Conservation (phyloP, 1,140 invertebrate species). For the Philaenus spumarius region DNA sequence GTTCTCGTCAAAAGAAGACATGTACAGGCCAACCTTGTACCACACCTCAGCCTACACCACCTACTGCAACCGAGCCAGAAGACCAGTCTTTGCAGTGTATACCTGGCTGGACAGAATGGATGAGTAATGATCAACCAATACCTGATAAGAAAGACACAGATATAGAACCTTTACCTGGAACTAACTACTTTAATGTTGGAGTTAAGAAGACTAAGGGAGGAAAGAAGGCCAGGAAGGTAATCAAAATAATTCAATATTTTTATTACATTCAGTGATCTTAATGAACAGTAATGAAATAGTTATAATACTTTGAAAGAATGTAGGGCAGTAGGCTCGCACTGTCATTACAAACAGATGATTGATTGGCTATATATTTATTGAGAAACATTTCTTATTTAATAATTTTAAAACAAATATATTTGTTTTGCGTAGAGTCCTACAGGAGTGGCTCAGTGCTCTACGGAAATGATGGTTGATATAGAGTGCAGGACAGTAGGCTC, state of each 20-base stretch:
- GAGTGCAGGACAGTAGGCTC: conserved; percentile 60
- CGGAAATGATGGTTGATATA: conserved; percentile 58
- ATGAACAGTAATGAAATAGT: conserved; percentile 51
- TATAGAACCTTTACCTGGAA: conserved; percentile 52
- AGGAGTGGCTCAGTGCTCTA: conserved; percentile 43
- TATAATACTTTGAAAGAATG: conserved; percentile 64
- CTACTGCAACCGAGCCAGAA: conserved; percentile 28
- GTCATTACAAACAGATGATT: conserved; percentile 47
- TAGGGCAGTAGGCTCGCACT: conserved; percentile 56
- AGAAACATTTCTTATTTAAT: not conserved
- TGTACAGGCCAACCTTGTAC: conserved; percentile 63
- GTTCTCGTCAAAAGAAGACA: conserved; percentile 55
- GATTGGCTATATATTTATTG: not conserved
- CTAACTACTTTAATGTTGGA: conserved; percentile 38
- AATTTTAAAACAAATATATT: not conserved
- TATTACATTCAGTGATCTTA: too few species aligned
- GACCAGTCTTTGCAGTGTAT: conserved; percentile 45
- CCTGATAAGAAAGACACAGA: conserved; percentile 44
- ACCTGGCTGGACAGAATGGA: conserved; percentile 67
- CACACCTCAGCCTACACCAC: conserved; percentile 21
- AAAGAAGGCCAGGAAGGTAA: too few species aligned
- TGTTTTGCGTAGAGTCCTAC: not conserved
- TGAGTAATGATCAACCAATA: conserved; percentile 50
- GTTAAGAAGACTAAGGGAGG: conserved; percentile 37
- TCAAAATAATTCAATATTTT: too few species aligned